Conservation (phyloP, 2,888 invertebrate species). For the Lepidochrysops patricia region DNA sequence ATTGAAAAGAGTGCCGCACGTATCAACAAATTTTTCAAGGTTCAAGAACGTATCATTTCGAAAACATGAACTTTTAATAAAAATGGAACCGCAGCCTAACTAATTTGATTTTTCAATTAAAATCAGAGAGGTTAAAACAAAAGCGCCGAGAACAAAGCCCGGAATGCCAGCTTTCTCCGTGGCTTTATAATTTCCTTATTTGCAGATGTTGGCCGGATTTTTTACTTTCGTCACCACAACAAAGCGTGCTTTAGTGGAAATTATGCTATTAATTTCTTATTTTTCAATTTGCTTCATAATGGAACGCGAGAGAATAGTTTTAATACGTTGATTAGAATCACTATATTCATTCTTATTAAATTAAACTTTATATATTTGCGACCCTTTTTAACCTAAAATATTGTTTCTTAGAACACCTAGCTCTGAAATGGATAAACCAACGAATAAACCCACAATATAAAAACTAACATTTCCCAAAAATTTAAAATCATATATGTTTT, state of each 20-base stretch:
- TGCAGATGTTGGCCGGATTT: conserved; percentile 50
- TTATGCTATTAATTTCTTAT: conserved; percentile 28
- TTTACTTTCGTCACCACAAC: conserved; percentile 38
- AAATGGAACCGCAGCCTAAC: conserved; percentile 27
- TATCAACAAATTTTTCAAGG: too few species aligned
- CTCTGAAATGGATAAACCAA: too few species aligned
- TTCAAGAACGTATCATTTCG: neutral
- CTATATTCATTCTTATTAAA: too few species aligned
- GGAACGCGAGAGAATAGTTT: neutral
- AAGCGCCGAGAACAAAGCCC: conserved; percentile 53
- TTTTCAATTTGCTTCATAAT: neutral
- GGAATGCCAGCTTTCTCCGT: conserved; percentile 47
- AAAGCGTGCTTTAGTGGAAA: conserved; percentile 32
- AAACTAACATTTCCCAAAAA: too few species aligned
- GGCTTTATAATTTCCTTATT: conserved; percentile 65
- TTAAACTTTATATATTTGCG: neutral
- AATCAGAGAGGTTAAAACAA: conserved; percentile 51
- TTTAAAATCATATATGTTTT: too few species aligned
- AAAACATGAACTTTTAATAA: conserved; percentile 12
- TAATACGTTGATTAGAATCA: neutral
- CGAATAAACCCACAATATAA: too few species aligned
- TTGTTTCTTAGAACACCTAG: too few species aligned
- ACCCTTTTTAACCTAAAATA: too few species aligned
- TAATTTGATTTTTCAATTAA: conserved; percentile 53
- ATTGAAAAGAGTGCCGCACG: too few species aligned